These are phyloP conservation scores for Macrotrachela quadricornifera DNA, from an alignment of 1,140 invertebrate species.

Conservation along the genomic window DNA sequence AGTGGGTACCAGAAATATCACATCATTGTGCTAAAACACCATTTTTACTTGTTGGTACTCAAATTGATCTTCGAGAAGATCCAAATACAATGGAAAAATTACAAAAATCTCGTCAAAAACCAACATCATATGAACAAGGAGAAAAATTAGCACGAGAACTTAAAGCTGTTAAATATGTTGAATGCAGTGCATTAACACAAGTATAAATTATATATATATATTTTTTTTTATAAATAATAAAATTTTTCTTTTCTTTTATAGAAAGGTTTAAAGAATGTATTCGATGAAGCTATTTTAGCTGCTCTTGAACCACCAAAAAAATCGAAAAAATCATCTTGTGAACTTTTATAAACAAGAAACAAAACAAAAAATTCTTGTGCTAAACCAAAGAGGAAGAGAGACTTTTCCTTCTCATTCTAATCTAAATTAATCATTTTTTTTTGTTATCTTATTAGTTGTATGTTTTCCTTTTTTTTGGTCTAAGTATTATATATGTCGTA, in stretches of 20 bases:
- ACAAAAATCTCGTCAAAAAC: conserved; percentile 96
- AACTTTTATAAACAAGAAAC: not conserved
- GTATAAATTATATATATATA: conserved; percentile 29
- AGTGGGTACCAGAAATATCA: conserved; percentile 99
- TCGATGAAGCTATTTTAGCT: conserved; percentile 96
- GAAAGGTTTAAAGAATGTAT: conserved; percentile 99
- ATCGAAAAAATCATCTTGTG: conserved; percentile 44
- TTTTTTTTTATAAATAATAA: not conserved
- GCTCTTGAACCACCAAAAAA: conserved; percentile 78
- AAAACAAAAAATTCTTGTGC: too few species aligned
- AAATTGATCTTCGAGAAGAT: conserved; percentile 86
- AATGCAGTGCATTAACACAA: conserved; percentile 93
- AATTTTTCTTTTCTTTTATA: conserved; percentile 32
- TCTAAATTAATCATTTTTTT: too few species aligned
- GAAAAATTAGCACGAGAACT: conserved; percentile 94
- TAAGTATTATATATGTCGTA: too few species aligned
- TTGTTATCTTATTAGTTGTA: too few species aligned
- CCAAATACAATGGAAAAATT: conserved; percentile 86
- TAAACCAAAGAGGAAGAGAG: too few species aligned
- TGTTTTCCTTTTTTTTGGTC: too few species aligned
- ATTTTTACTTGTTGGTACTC: conserved; percentile 75
- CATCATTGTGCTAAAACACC: conserved; percentile 98
- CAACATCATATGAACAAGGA: conserved; percentile 76
- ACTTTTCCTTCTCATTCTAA: too few species aligned
- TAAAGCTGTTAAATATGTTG: conserved; percentile 97